Conservation (phyloP, 2,797 vertebrate genomes). For the Pelodytes ibericus region DNA sequence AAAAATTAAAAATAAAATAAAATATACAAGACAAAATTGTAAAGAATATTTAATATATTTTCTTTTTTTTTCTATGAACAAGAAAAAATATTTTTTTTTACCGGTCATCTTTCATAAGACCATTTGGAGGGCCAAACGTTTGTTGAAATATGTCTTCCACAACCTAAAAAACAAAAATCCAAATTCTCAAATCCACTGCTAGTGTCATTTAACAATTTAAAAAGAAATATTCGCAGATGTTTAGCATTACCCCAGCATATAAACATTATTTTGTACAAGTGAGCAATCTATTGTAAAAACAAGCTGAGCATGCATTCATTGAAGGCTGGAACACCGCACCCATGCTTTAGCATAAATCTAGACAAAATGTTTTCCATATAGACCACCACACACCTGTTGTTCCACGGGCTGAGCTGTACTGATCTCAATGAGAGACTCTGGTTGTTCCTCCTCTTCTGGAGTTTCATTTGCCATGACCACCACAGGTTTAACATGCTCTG, state of each 20-base stretch:
- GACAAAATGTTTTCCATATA: too few relatives aligned
- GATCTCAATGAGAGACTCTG: constrained; percentile 90
- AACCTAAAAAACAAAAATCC: constrained; percentile 60
- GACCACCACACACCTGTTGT: constrained; percentile 72
- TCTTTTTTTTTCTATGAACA: neutral
- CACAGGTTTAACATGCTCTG: constrained; percentile 93
- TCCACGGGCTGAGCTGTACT: constrained; percentile 68
- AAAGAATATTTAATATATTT: neutral
- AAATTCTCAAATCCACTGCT: too few relatives aligned
- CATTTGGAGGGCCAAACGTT: constrained; percentile 89
- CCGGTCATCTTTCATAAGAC: constrained; percentile 87
- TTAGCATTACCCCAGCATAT: too few relatives aligned
- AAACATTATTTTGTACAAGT: too few relatives aligned
- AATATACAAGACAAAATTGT: neutral
- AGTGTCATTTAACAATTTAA: too few relatives aligned
- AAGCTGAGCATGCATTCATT: too few relatives aligned
- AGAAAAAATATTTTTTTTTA: constrained; percentile 53
- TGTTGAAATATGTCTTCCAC: constrained; percentile 89
- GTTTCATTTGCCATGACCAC: constrained; percentile 92
- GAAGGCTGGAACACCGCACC: too few relatives aligned
- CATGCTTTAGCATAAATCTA: too few relatives aligned
- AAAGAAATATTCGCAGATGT: too few relatives aligned
- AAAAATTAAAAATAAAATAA: neutral
- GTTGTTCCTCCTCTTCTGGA: constrained; percentile 83
- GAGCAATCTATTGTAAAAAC: too few relatives aligned